Conservation (phyloP, 2,113 vertebrate species). For the Rhinopomastus cyanomelas region DNA sequence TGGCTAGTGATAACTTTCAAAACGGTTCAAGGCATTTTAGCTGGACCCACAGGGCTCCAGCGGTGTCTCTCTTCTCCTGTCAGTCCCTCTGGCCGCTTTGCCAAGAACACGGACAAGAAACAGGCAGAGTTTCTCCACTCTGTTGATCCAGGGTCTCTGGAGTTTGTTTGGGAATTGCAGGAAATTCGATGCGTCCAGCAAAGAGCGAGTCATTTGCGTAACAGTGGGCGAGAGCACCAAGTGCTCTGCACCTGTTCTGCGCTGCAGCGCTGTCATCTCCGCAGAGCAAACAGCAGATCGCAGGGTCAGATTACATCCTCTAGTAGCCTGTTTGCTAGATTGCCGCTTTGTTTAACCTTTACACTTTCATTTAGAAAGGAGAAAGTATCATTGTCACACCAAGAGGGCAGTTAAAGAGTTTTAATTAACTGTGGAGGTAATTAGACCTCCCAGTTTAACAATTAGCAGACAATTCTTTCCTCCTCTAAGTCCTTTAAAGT, state of each 20-base stretch:
- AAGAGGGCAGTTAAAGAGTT: constrained; percentile 61
- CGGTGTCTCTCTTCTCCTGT: background rate
- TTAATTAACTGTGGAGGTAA: constrained; percentile 65
- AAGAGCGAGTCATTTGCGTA: constrained; percentile 52
- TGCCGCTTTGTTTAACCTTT: constrained; percentile 58
- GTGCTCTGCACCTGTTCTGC: constrained; percentile 61
- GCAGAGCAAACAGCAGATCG: constrained; percentile 65
- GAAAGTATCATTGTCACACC: constrained; percentile 46
- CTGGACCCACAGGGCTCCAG: background rate
- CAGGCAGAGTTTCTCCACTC: constrained; percentile 45
- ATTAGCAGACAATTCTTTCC: constrained; percentile 51
- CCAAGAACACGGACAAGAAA: constrained; percentile 60
- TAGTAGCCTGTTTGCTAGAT: constrained; percentile 54
- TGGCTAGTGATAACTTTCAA: background rate
- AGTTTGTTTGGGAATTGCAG: constrained; percentile 50
- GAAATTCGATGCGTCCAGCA: constrained; percentile 30
- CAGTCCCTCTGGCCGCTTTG: constrained; percentile 46
- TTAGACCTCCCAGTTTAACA: constrained; percentile 58
- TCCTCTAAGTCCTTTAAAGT: constrained; percentile 40
- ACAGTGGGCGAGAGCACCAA: constrained; percentile 48
- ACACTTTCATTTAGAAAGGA: constrained; percentile 57
- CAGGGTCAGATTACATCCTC: constrained; percentile 62
- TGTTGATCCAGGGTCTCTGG: constrained; percentile 45
- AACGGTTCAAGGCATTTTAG: constrained; percentile 1
- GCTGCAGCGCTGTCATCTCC: constrained; percentile 51